A percentile compares a stretch with the other conserved stretches of the same genome.
These are phyloP conservation scores for Littorina saxatilis DNA, from an alignment of 1,140 invertebrate species.

Conservation along the genomic window DNA sequence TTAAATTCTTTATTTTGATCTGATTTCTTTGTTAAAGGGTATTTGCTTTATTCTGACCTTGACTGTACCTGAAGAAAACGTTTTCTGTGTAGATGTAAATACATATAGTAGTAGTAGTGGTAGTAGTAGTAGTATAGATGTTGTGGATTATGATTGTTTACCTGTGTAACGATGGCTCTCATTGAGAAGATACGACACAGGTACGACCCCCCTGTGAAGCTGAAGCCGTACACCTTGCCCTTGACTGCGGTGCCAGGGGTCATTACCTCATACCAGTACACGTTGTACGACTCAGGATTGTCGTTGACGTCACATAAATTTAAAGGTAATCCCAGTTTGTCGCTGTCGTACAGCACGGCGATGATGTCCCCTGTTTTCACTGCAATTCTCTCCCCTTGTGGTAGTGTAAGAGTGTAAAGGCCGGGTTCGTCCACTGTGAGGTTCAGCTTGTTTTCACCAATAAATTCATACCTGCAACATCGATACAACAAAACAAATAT, in stretches of 20 bases:
- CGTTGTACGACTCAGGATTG: not conserved
- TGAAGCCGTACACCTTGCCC: conserved; percentile 7
- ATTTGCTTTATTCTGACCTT: not conserved
- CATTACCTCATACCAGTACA: not conserved
- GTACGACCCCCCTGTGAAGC: not conserved
- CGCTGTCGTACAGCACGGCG: conserved; percentile 12
- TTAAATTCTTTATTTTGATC: no score
- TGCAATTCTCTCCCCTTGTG: conserved; percentile 22
- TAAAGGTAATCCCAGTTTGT: not conserved
- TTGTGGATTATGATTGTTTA: not conserved
- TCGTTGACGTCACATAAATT: not conserved
- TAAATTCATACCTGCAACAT: not conserved
- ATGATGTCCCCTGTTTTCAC: conserved; percentile 34
- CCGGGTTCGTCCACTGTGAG: not conserved
- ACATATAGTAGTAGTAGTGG: not conserved
- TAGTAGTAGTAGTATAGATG: not conserved
- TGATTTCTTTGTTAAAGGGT: not conserved
- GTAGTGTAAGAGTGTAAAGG: not conserved
- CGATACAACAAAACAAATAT: no score
- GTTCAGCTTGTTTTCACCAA: not conserved
- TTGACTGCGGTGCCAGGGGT: not conserved
- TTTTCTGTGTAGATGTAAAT: no score
- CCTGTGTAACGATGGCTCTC: conserved; percentile 2
- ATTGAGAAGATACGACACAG: conserved; percentile 9
- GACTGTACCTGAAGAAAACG: not conserved